Evolutionary conservation across 2,113 vertebrate genomes (phyloP).

Genomic region (Callithrix jacchus): DNA sequence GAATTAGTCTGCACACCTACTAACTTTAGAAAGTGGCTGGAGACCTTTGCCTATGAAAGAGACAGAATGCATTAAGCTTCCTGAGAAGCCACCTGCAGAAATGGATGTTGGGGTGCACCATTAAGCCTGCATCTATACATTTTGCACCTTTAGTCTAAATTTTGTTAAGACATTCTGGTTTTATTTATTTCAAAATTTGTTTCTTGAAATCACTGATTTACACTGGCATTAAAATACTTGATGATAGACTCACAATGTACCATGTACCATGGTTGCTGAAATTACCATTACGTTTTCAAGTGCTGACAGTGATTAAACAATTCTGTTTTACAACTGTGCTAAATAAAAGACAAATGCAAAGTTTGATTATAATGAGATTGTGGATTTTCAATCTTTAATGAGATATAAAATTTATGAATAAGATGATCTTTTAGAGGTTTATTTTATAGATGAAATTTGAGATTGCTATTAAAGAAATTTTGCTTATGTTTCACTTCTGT

Average conservation of each 20-base stretch:
- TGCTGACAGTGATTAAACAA: neutral
- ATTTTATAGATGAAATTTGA: conserved; percentile 37
- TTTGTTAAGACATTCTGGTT: neutral
- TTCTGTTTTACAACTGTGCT: neutral
- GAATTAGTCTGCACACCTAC: neutral
- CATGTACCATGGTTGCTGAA: neutral
- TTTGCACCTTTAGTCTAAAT: neutral
- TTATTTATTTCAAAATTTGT: neutral
- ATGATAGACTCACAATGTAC: neutral
- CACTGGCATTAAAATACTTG: neutral
- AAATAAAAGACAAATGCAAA: conserved; percentile 41
- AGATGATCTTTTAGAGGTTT: conserved; percentile 1
- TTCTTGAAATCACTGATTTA: conserved; percentile 5
- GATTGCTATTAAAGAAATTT: neutral
- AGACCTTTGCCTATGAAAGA: neutral
- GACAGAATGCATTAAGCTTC: neutral
- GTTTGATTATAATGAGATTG: neutral
- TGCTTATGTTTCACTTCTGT: neutral
- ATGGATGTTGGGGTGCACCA: neutral
- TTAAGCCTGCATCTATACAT: neutral
- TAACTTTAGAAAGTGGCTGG: neutral
- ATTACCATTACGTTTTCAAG: neutral
- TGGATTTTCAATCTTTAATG: neutral
- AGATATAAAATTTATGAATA: neutral
- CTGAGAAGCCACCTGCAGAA: neutral